Conservation (phyloP, 1,140 invertebrate genomes). For the Listronotus bonariensis region DNA sequence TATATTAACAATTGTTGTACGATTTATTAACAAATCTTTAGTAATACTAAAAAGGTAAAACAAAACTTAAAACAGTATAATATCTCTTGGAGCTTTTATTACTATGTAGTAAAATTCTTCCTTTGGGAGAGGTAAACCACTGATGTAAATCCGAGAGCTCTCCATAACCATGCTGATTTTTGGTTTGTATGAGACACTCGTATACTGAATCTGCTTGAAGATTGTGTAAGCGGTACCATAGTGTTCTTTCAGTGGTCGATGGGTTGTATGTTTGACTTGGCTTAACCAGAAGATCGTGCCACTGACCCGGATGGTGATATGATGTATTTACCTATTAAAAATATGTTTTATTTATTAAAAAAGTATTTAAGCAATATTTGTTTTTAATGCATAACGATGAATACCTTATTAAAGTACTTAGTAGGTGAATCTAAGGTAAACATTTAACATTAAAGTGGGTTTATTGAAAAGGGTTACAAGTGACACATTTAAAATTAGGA, state of each 20-base stretch:
- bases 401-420: no score
- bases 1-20: no score
- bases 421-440: no score
- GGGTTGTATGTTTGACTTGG: slow-evolving; percentile 51
- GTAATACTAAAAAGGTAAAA: no score
- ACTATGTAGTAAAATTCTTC: slow-evolving; percentile 36
- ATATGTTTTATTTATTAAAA: no score
- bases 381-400: no score
- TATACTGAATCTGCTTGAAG: slow-evolving; percentile 65
- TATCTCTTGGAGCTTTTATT: neutral
- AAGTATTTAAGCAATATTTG: no score
- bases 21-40: neutral
- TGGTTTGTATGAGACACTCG: slow-evolving; percentile 68
- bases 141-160: slow-evolving; percentile 59
- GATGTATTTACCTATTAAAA: slow-evolving; percentile 69
- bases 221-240: slow-evolving; percentile 56
- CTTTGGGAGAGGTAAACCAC: slow-evolving; percentile 51
- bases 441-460: no score
- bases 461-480: no score
- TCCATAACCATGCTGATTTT: slow-evolving; percentile 69
- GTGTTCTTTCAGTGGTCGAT: slow-evolving; percentile 46
- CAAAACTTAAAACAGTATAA: no score
- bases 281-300: slow-evolving; percentile 66
- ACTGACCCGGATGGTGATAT: slow-evolving; percentile 71
- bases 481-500: no score